Base-by-base conservation (phyloP, 2,113 vertebrate genomes). In the Aramus guarauna region DNA sequence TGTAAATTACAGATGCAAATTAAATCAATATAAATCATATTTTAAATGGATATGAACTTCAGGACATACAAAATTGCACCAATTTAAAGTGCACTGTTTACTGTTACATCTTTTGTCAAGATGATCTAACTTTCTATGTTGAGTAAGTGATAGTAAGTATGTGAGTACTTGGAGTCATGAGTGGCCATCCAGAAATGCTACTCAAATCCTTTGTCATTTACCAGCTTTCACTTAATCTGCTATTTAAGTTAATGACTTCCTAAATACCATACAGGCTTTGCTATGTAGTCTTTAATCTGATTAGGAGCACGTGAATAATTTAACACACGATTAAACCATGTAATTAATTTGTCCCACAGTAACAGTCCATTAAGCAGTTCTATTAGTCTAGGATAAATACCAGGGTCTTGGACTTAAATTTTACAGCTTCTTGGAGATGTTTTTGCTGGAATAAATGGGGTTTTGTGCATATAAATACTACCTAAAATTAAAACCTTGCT, bases 261-360 rank as follows among this genome's bases (percentile, higher is more conserved):
- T 73, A 89, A 91, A 64, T 94, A 34, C 56, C 43, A 52, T 68
- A 67, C 47, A 81, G 26, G 16, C 34, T 86, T 78, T 92, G 60
- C 89, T 92, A 47, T 34, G 18, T 71, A 82, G 41, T 68, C 64
- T 87, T 94, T 94, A 92, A 91, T 95, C 76, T 94, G 85, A 86
- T 92, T 93, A 92, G 86, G 22, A 72, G 27, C 23, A 58, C 43
- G 27, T 32, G 0, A 93, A 94, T 90, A 91, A 88, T 96, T 80
- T 80, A 92, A 45, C 5, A 0, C 90, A 52, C 0, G 0, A 78
- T 90, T 94, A 80, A 90, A 74, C 43, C 43, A 22, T 87, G 30
- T 87, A 90, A 91, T 88, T 89, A 58, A 75, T 92, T 95, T 89
- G 34, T 64, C 53, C 56, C 52, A 15, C 91, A 34, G 9, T 94